phyloP scores from a whole-genome alignment of 2,888 invertebrate genomes.

The Hartigia nigra region DNA sequence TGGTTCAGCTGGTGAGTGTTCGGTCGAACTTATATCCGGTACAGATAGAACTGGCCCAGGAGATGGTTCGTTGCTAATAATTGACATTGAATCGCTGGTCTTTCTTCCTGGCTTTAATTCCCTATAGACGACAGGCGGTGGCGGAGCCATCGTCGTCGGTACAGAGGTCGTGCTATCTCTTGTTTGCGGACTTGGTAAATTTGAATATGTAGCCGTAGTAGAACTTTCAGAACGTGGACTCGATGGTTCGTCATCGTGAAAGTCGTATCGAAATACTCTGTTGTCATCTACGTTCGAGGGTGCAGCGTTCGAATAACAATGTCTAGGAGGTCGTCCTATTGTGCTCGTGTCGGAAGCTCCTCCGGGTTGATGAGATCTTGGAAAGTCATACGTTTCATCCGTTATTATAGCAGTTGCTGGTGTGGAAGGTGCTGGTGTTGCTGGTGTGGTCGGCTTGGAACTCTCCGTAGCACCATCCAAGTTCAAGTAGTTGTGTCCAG shows the following conservation, averaged over 20 bases:
- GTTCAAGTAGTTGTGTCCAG: conserved; percentile 68
- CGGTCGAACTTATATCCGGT: conserved; percentile 54
- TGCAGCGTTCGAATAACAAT: conserved; percentile 74
- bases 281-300: conserved; percentile 67
- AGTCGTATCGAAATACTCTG: conserved; percentile 72
- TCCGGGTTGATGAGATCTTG: conserved; percentile 72
- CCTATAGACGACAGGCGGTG: conserved; percentile 72
- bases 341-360: conserved; percentile 49
- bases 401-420: conserved; percentile 51
- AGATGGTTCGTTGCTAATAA: conserved; percentile 65
- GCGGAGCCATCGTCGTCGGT: conserved; percentile 64
- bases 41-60: conserved; percentile 50
- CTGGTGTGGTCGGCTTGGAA: conserved; percentile 61
- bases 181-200: conserved; percentile 70
- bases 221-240: conserved; percentile 69
- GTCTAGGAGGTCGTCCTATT: conserved; percentile 58
- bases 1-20: conserved; percentile 68
- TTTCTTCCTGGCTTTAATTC: conserved; percentile 72
- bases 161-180: conserved; percentile 58
- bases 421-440: conserved; percentile 56
- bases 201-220: conserved; percentile 70
- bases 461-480: conserved; percentile 62
- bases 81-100: conserved; percentile 58
- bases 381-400: conserved; percentile 78
- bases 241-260: conserved; percentile 62